Evolutionary conservation across 1,140 invertebrate species (phyloP).

Genomic region (Globodera ellingtonae): DNA sequence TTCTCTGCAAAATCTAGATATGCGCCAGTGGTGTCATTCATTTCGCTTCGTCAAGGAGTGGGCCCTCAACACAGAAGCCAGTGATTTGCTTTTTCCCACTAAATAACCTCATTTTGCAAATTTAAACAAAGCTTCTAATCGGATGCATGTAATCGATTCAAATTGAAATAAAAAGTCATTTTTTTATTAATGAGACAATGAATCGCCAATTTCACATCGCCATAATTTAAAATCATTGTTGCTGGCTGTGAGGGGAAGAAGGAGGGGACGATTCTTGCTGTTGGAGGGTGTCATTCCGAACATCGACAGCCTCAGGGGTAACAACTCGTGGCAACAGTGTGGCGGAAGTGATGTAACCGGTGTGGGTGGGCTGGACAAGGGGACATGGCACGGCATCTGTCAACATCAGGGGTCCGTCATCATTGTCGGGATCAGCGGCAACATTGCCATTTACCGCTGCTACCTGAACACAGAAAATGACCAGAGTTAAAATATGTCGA

Average conservation of each 20-base stretch:
- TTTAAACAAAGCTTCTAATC: too few species aligned
- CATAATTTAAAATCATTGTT: neutral
- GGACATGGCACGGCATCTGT: constrained; percentile 47
- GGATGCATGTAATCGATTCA: too few species aligned
- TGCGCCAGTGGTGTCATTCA: neutral
- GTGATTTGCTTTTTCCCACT: neutral
- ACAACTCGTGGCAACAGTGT: constrained; percentile 50
- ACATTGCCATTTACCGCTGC: neutral
- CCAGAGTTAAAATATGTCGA: too few species aligned
- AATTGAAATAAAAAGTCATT: neutral
- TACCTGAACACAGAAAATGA: neutral
- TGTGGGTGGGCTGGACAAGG: constrained; percentile 56
- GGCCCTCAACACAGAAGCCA: neutral
- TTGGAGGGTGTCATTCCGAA: neutral
- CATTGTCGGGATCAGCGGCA: neutral
- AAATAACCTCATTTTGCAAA: too few species aligned
- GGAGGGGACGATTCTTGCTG: neutral
- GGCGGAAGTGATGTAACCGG: constrained; percentile 59
- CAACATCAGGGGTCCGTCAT: neutral
- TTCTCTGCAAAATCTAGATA: too few species aligned
- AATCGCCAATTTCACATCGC: neutral
- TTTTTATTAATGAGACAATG: neutral
- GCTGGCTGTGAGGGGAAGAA: neutral
- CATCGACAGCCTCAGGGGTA: neutral
- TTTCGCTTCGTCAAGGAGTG: neutral